Base-by-base conservation (phyloP, 2,113 vertebrate genomes). In the Cephalopterus ornatus region DNA sequence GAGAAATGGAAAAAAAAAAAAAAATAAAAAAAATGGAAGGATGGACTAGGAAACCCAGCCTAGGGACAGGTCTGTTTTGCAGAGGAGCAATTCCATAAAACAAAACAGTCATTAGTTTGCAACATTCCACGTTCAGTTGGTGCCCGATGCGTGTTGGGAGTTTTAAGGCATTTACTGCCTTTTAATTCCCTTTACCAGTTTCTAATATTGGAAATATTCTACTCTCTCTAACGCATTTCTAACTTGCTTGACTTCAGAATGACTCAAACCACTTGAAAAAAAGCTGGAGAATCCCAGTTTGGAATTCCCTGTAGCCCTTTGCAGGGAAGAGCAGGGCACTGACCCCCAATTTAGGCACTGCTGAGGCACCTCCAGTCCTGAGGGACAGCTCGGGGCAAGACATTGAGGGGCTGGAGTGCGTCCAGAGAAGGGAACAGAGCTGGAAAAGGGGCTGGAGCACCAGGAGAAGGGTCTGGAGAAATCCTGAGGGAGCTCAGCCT, bases 1-100 rank as follows among this genome's bases (percentile, higher is more conserved):
- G 89, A 93, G 88, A 84, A 59, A 94, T 86, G 95, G 88, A 11
- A 37, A 88, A 50, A 56, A 55, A 53, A 9, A 9, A 53, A 61
- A 61, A 61, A 59, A n/a, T n/a, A n/a, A n/a, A 42, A 89, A 21
- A 89, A 90, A 58, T 26, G 83, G 62, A 92, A 70, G 39, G 56
- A 73, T 72, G 89, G 11, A 65, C 5, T 19, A 78, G 91, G 94
- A 85, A 85, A 94, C 37, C 68, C 74, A 68, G 75, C 49, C 85
- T 63, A 35, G 7, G 35, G 75, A 49, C 56, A 71, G 19, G 22
- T 30, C 85, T 91, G 89, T 26, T 87, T 35, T 30, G 50, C 52
- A 55, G 80, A 87, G 73, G 28, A 89, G 68, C 35, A 72, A 12
- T 24, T 37, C 65, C 65, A 67, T 12, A 11, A 61, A 67, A 59